Percentiles rank a stretch among this genome's conserved stretches.
Evolutionary conservation across 2,888 invertebrate genomes (phyloP).

Genomic region (Protophormia terraenovae): DNA sequence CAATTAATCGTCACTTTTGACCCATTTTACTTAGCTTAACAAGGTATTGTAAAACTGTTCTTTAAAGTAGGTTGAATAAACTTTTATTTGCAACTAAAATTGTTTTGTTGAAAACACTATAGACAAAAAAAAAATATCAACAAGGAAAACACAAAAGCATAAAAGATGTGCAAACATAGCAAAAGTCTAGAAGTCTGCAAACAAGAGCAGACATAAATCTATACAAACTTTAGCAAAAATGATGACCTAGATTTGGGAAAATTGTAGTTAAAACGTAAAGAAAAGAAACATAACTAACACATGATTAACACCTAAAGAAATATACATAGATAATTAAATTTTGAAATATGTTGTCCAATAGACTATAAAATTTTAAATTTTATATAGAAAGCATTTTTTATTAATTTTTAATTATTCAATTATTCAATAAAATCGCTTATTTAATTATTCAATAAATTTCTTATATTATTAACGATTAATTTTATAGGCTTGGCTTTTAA

Average conservation of each 20-base stretch:
- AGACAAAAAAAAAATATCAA: neutral
- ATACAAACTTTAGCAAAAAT: neutral
- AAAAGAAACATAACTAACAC: neutral
- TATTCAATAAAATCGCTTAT: no score
- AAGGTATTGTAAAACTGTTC: neutral
- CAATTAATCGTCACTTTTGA: no score
- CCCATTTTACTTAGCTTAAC: no score
- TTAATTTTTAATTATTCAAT: no score
- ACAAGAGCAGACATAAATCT: neutral
- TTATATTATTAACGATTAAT: conserved; percentile 16
- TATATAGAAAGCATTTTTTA: no score
- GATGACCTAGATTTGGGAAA: conserved; percentile 33
- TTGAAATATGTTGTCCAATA: no score
- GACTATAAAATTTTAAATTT: no score
- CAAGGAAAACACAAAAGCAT: neutral
- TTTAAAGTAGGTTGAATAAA: neutral
- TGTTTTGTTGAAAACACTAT: neutral
- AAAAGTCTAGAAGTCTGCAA: conserved; percentile 29
- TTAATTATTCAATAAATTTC: neutral
- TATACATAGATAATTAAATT: no score
- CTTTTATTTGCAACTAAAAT: neutral
- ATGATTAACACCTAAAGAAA: neutral
- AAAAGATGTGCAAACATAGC: conserved; percentile 40
- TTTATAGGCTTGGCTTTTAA: conserved; percentile 49
- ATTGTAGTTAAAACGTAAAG: neutral